phyloP scores from a whole-genome alignment of 2,888 invertebrate species.

The Tupiocoris notatus region DNA sequence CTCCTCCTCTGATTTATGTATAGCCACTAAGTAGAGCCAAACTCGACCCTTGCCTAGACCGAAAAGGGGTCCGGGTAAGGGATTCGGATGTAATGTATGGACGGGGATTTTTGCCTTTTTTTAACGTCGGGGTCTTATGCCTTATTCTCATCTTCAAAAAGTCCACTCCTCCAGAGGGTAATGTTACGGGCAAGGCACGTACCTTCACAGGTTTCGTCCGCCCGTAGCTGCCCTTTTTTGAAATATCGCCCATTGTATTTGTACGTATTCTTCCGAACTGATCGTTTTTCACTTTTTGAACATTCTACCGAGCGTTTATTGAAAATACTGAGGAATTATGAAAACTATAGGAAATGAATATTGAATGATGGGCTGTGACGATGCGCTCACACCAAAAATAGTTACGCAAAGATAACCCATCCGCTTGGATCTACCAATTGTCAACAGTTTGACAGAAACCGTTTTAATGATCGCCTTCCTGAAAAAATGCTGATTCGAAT shows the following conservation, averaged over 20 bases:
- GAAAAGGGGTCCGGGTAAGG: neutral
- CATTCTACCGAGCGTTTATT: too few relatives aligned
- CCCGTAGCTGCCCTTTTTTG: neutral
- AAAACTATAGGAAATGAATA: too few relatives aligned
- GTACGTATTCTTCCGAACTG: too few relatives aligned
- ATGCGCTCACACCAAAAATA: too few relatives aligned
- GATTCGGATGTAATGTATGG: constrained; percentile 39
- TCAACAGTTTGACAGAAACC: too few relatives aligned
- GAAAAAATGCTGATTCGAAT: too few relatives aligned
- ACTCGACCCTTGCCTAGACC: constrained; percentile 3
- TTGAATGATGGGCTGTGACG: too few relatives aligned
- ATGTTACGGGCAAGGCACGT: neutral
- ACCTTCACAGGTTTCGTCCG: neutral
- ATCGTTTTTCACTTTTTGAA: too few relatives aligned
- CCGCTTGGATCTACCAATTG: too few relatives aligned
- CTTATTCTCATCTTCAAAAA: constrained; percentile 19
- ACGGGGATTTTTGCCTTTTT: neutral
- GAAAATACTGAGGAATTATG: too few relatives aligned
- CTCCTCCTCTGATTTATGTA: constrained; percentile 39
- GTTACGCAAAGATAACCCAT: too few relatives aligned
- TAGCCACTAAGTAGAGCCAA: constrained; percentile 42
- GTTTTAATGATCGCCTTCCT: too few relatives aligned
- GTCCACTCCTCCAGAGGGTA: neutral
- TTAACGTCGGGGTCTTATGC: neutral
- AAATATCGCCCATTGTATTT: neutral